Percentiles rank a stretch among this genome's conserved stretches.
phyloP scores from a whole-genome alignment of 2,888 invertebrate species.

The Dicyrtomina minuta region DNA sequence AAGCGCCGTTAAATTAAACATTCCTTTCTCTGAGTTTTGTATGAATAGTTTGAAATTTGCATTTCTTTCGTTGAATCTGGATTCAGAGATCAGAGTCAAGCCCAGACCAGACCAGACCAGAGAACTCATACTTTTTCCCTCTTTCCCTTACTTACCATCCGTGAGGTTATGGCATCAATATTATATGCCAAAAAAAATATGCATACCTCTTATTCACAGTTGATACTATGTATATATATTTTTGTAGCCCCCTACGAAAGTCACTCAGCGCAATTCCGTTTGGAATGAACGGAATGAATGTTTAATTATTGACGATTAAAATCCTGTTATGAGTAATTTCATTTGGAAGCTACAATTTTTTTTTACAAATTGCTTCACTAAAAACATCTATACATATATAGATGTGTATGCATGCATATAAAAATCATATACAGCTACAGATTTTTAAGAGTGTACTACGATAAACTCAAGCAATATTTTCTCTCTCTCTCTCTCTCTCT shows the following conservation, averaged over 20 bases:
- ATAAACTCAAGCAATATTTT: too few species aligned
- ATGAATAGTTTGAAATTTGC: conserved; percentile 28
- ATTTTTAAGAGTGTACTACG: not conserved
- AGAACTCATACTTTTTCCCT: too few species aligned
- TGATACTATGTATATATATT: too few species aligned
- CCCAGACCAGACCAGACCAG: too few species aligned
- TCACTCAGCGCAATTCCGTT: too few species aligned
- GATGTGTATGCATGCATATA: not conserved
- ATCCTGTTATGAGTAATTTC: conserved; percentile 22
- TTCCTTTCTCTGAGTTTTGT: conserved; percentile 23
- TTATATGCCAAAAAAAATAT: too few species aligned
- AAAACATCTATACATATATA: not conserved
- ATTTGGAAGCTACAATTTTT: conserved; percentile 9
- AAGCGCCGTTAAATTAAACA: conserved; percentile 28
- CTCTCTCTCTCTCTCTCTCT: too few species aligned
- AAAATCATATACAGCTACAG: not conserved
- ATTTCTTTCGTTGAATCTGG: conserved; percentile 29
- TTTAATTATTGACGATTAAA: conserved; percentile 23
- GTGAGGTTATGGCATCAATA: too few species aligned
- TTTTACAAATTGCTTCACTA: not conserved
- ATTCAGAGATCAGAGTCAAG: too few species aligned
- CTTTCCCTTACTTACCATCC: too few species aligned
- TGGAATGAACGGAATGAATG: conserved; percentile 21
- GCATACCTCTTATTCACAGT: too few species aligned
- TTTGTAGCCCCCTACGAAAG: too few species aligned